phyloP scores from a whole-genome alignment of 2,888 invertebrate species.

The Ochropleura leucogaster region DNA sequence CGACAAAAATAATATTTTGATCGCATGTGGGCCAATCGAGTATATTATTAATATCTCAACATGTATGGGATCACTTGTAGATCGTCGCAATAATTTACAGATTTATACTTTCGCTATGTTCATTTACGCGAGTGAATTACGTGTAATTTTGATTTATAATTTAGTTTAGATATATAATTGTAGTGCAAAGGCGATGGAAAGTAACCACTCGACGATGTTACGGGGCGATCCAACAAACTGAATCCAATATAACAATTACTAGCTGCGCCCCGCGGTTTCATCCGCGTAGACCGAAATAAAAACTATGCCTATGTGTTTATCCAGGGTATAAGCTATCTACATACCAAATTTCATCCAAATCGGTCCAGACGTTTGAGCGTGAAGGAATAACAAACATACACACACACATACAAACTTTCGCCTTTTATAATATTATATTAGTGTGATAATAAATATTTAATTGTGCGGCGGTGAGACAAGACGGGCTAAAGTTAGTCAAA shows the following conservation, averaged over 20 bases:
- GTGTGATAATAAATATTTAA: neutral
- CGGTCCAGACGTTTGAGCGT: no score
- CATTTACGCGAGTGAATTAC: slow-evolving; percentile 66
- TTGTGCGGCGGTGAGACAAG: slow-evolving; percentile 21
- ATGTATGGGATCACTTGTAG: slow-evolving; percentile 87
- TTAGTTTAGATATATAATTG: slow-evolving; percentile 68
- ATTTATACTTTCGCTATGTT: slow-evolving; percentile 74
- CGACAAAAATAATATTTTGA: slow-evolving; percentile 75
- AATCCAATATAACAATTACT: slow-evolving; percentile 33
- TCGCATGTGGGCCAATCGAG: slow-evolving; percentile 87
- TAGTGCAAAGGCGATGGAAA: slow-evolving; percentile 50
- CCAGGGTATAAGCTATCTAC: no score
- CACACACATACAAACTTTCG: no score
- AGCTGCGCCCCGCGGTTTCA: no score
- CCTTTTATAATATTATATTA: no score
- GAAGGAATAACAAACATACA: no score
- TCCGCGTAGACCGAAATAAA: no score
- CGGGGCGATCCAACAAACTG: slow-evolving; percentile 47
- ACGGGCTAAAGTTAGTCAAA: slow-evolving; percentile 3
- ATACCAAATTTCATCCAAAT: no score
- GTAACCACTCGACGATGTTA: slow-evolving; percentile 42
- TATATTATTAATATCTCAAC: slow-evolving; percentile 83
- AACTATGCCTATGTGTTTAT: no score
- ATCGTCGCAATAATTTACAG: slow-evolving; percentile 79
- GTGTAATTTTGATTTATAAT: slow-evolving; percentile 68